These are phyloP conservation scores for Lichenostomus cassidix DNA, from an alignment of 2,113 vertebrate species.

Conservation along the genomic window DNA sequence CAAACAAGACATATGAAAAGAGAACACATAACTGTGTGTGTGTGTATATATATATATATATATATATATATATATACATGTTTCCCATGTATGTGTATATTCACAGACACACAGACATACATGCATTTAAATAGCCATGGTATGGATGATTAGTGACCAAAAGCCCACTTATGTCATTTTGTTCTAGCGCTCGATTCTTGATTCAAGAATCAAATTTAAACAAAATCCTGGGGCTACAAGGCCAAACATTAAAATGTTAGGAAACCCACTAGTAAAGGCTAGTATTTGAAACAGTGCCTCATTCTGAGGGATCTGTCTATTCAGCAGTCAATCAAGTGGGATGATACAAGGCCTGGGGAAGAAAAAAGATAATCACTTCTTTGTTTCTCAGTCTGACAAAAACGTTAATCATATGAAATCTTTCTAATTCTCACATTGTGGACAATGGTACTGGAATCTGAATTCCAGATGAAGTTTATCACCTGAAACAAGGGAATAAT, in stretches of 20 bases:
- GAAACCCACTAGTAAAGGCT: not conserved
- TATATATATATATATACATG: not conserved
- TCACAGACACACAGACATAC: rapidly evolving
- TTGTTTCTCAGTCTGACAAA: conserved; percentile 48
- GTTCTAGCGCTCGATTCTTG: rapidly evolving
- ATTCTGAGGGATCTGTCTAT: not conserved
- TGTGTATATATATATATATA: not conserved
- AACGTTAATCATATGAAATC: not conserved
- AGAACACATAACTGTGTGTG: not conserved
- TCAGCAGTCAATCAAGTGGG: not conserved
- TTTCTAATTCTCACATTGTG: not conserved
- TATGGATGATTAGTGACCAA: not conserved
- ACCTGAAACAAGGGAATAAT: not conserved
- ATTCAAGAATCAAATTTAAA: not conserved
- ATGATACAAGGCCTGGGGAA: not conserved
- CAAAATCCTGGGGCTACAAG: not conserved
- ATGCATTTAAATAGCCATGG: not conserved
- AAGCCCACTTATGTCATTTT: not conserved
- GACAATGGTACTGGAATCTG: not conserved
- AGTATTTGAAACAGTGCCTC: not conserved
- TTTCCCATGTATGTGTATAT: not conserved
- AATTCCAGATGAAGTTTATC: not conserved
- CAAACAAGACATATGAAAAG: not conserved
- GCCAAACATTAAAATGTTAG: not conserved
- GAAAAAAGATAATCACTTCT: not conserved